Evolutionary conservation across 37 sponge, comb jelly and placozoan species (phyloP), one percentile per base, ranked within the genome.

Genomic region (Diacarnus erythraeanus): DNA sequence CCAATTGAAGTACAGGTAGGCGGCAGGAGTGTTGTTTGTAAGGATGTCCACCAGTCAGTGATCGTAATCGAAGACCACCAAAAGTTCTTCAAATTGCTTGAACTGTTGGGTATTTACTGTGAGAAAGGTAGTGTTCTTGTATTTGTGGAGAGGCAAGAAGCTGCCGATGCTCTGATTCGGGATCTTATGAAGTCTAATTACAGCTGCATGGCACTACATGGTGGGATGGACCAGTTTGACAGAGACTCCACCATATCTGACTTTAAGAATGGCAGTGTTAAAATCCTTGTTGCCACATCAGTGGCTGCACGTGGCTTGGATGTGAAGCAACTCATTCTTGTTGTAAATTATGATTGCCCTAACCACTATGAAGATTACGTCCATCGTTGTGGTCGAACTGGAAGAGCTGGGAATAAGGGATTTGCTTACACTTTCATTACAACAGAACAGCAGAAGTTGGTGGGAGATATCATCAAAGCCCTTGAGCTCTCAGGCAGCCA

Each of bases 281-380:
- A 76, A n/a, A 63, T 99, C 15, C 73, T 98, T 26, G 94, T 98
- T 22, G 99, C 99, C 4, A 99, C 99, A 8, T 96, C 97, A 43
- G 96, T 99, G 2, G 99, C 99, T 71, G 99, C 99, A 29, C 88
- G 99, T 37, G 99, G 99, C 0, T 82, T 99, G 69, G 99, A 99
- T 68, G 93, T 99, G 38, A 92, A 91, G 74, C 85, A 92, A 8
- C 86, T 99, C 4, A 81, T 94, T 34, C 87, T 99, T 21, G 99
- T 99, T 4, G 84, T 99, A 17, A 99, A 99, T 76, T 94, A 93
- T 58, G 97, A 96, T 74, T 96, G 97, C 83, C 99, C 99, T 27
- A 99, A 96, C 57, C 99, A 99, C 65, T 99, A 99, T 56, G 99
- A 99, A 70, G 99, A 99, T 83, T 99, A 99, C 60, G 99, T 99